Evolutionary conservation across 2,888 invertebrate genomes (phyloP).

Genomic region (Pachycephus smyrnensis): DNA sequence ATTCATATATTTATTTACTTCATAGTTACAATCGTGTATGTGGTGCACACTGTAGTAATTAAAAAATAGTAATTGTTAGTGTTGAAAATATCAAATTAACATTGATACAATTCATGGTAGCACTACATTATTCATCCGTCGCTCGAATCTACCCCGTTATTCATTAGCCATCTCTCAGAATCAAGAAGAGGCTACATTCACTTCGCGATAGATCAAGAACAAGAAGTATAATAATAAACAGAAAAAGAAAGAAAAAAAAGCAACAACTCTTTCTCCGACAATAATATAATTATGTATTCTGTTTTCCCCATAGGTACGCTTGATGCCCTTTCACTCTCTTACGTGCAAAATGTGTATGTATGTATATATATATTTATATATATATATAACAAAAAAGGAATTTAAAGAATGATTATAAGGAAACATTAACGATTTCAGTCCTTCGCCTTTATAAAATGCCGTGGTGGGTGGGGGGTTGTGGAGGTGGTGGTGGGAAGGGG

Average conservation of each 20-base stretch:
- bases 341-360: constrained; percentile 9
- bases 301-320: constrained; percentile 28
- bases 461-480: neutral
- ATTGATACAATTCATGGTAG: constrained; percentile 48
- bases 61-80: constrained; percentile 56
- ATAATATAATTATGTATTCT: constrained; percentile 25
- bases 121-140: constrained; percentile 27
- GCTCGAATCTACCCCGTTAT: neutral
- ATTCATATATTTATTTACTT: constrained; percentile 57
- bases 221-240: neutral
- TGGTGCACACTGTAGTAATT: constrained; percentile 59
- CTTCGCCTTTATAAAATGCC: neutral
- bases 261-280: constrained; percentile 40
- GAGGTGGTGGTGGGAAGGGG: neutral
- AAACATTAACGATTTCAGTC: constrained; percentile 50
- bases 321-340: neutral
- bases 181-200: neutral
- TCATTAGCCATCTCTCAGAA: neutral
- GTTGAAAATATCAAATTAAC: constrained; percentile 53
- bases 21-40: constrained; percentile 55
- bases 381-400: constrained; percentile 25
- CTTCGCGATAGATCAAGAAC: neutral
- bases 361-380: constrained; percentile 18
- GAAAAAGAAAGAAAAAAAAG: constrained; percentile 37
- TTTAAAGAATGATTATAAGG: constrained; percentile 33